Percentiles rank a stretch among this genome's conserved stretches.
Evolutionary conservation across 2,888 invertebrate genomes (phyloP).

Genomic region (Melieria crassipennis): DNA sequence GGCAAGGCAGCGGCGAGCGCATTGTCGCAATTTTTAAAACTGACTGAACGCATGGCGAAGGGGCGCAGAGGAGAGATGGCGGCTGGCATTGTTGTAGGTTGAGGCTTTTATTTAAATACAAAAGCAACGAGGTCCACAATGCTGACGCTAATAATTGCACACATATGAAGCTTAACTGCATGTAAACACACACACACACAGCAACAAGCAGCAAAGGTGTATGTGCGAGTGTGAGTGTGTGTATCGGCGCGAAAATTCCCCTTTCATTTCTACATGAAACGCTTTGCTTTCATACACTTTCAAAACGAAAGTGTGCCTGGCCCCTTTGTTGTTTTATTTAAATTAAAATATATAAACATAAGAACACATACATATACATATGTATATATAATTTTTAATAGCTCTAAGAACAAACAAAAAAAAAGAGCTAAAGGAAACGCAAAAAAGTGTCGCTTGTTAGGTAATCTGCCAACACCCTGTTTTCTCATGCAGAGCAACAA

Average conservation of each 20-base stretch:
- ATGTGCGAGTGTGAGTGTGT: conserved; percentile 1
- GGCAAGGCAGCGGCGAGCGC: conserved; percentile 33
- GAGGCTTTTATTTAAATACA: neutral
- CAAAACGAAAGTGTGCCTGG: neutral
- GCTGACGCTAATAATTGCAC: neutral
- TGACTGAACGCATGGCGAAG: neutral
- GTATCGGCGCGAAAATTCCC: conserved; percentile 50
- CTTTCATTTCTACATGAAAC: conserved; percentile 43
- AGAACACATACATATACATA: neutral
- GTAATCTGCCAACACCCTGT: neutral
- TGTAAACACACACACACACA: neutral
- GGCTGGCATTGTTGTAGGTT: neutral
- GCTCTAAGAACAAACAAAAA: no score
- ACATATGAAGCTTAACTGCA: conserved; percentile 4
- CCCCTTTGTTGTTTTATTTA: neutral
- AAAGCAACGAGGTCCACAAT: neutral
- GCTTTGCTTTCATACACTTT: neutral
- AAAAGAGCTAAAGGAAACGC: no score
- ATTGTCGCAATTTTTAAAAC: conserved; percentile 7
- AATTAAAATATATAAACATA: neutral
- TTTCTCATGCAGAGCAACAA: neutral
- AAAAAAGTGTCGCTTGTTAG: neutral
- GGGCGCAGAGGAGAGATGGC: neutral
- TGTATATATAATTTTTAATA: neutral
- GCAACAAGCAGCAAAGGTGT: neutral